Evolutionary conservation across 1,140 invertebrate species (phyloP).

Genomic region (Drosophila oshimai): DNA sequence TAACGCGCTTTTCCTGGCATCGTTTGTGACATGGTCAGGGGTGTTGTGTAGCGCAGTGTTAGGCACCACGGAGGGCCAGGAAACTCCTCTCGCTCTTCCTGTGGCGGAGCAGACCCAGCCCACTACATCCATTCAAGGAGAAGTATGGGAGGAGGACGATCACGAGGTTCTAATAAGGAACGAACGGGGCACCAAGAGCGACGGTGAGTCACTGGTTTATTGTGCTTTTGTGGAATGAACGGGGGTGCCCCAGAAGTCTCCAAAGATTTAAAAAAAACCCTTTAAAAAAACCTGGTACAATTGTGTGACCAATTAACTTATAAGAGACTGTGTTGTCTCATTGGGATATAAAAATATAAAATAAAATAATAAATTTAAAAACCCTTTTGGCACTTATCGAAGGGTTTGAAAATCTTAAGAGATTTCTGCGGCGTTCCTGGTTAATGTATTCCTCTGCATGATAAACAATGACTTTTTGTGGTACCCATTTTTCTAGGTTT

Average conservation of each 20-base stretch:
- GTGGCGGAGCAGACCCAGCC: constrained; percentile 77
- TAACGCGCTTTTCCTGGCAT: constrained; percentile 51
- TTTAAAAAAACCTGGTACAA: too few relatives aligned
- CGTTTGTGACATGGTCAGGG: constrained; percentile 56
- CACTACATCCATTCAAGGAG: constrained; percentile 78
- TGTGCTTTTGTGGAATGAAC: neutral
- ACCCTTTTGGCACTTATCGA: too few relatives aligned
- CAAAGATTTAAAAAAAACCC: too few relatives aligned
- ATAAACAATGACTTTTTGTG: constrained; percentile 6
- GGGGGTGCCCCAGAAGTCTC: too few relatives aligned
- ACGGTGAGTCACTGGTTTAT: constrained; percentile 50
- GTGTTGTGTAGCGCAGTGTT: constrained; percentile 54
- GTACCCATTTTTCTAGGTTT: constrained; percentile 68
- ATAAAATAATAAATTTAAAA: too few relatives aligned
- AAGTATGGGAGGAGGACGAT: constrained; percentile 88
- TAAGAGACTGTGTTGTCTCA: too few relatives aligned
- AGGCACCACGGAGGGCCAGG: constrained; percentile 77
- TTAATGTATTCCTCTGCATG: neutral
- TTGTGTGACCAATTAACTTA: too few relatives aligned
- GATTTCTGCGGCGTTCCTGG: too few relatives aligned
- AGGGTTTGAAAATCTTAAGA: too few relatives aligned
- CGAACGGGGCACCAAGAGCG: constrained; percentile 88
- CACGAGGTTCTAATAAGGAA: constrained; percentile 90
- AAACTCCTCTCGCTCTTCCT: constrained; percentile 77
- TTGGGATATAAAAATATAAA: too few relatives aligned